These are phyloP conservation scores for Otolemur crassicaudatus DNA, from an alignment of 2,797 vertebrate species.

Conservation along the genomic window DNA sequence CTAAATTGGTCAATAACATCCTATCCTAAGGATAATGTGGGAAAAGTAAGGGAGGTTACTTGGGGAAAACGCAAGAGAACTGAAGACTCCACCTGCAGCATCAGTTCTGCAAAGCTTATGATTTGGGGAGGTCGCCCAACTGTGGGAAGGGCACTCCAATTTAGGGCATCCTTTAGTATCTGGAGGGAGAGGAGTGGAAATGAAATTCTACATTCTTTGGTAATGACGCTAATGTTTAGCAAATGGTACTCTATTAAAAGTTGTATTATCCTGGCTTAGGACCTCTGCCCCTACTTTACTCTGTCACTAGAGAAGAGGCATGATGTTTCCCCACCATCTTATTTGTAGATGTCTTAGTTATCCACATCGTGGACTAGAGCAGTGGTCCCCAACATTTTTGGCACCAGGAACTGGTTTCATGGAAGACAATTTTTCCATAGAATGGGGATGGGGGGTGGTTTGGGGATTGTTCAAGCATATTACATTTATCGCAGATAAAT, in stretches of 20 bases:
- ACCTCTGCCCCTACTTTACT: not conserved
- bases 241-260: not conserved
- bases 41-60: not conserved
- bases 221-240: slow-evolving; percentile 45
- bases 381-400: no score
- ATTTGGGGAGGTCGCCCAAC: not conserved
- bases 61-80: not conserved
- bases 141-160: not conserved
- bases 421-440: no score
- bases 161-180: not conserved
- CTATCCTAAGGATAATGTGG: not conserved
- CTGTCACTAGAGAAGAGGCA: not conserved
- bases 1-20: not conserved
- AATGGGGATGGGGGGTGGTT: no score
- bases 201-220: not conserved
- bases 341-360: not conserved
- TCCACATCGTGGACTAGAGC: not conserved
- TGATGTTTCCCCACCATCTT: not conserved
- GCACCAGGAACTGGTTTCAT: no score
- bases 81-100: not conserved
- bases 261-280: not conserved
- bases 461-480: no score
- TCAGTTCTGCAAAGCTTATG: not conserved
- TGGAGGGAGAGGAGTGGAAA: not conserved
- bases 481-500: no score